Evolutionary conservation across 1,140 invertebrate species (phyloP).

Genomic region (Nasonia vitripennis): DNA sequence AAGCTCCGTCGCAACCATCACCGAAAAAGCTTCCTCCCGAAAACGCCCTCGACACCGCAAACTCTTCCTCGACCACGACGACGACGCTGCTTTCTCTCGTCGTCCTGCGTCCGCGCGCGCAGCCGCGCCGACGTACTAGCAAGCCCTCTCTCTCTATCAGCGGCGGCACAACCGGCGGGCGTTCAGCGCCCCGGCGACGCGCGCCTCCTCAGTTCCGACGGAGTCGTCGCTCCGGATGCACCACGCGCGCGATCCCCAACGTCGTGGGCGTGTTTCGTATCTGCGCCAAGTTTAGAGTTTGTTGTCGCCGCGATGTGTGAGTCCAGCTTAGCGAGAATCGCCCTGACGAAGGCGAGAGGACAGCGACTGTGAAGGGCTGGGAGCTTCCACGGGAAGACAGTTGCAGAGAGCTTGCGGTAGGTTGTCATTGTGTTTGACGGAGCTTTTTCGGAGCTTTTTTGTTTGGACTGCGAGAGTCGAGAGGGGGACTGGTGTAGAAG

Average conservation of each 20-base stretch:
- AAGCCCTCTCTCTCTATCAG: background rate
- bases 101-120: constrained; percentile 11
- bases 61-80: background rate
- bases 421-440: background rate
- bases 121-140: constrained; percentile 10
- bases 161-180: background rate
- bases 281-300: too few relatives aligned
- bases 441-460: background rate
- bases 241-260: background rate
- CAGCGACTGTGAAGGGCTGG: background rate
- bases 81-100: constrained; percentile 24
- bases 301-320: background rate
- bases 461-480: background rate
- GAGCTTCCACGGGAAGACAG: background rate
- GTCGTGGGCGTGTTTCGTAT: background rate
- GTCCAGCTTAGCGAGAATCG: background rate
- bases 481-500: too few relatives aligned
- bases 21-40: background rate
- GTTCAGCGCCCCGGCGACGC: background rate
- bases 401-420: background rate
- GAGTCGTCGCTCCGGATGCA: constrained; percentile 15
- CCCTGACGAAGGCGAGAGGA: background rate
- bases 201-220: constrained; percentile 18
- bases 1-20: background rate
- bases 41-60: background rate